These are phyloP conservation scores for Brienomyrus longianalis DNA, from an alignment of 2,113 vertebrate species.

Conservation along the genomic window DNA sequence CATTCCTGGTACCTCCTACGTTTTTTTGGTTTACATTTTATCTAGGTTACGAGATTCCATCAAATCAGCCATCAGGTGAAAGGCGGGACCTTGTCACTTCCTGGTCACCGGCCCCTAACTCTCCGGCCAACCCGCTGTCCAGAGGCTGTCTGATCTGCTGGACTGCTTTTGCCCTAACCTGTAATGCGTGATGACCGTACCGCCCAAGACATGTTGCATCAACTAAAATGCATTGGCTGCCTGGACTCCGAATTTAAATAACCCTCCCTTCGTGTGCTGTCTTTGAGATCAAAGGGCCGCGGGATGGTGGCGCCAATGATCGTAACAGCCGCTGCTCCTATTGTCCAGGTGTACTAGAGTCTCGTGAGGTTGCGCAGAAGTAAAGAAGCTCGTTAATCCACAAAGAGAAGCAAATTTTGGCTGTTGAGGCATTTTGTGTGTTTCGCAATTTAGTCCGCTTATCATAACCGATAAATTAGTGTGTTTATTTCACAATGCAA, in stretches of 20 bases:
- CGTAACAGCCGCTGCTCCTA: background rate
- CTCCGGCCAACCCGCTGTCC: background rate
- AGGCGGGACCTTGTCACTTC: background rate
- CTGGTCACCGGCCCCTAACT: background rate
- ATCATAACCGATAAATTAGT: background rate
- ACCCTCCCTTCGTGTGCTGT: background rate
- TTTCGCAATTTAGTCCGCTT: background rate
- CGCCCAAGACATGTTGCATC: background rate
- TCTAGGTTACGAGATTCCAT: background rate
- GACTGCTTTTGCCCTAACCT: background rate
- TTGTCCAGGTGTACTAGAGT: background rate
- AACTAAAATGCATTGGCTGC: background rate
- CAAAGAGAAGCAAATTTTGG: background rate
- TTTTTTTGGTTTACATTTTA: background rate
- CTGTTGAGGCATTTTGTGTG: background rate
- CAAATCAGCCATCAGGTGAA: background rate
- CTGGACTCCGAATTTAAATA: background rate
- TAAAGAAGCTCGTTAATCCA: background rate
- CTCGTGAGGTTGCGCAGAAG: background rate
- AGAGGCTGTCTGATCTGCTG: background rate
- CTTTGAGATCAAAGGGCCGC: background rate
- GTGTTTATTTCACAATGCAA: background rate
- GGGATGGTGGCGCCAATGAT: background rate
- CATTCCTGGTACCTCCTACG: background rate
- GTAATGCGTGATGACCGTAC: background rate